Evolutionary conservation across 2,797 vertebrate genomes (phyloP).

Genomic region (Hapalemur alaotrensis): DNA sequence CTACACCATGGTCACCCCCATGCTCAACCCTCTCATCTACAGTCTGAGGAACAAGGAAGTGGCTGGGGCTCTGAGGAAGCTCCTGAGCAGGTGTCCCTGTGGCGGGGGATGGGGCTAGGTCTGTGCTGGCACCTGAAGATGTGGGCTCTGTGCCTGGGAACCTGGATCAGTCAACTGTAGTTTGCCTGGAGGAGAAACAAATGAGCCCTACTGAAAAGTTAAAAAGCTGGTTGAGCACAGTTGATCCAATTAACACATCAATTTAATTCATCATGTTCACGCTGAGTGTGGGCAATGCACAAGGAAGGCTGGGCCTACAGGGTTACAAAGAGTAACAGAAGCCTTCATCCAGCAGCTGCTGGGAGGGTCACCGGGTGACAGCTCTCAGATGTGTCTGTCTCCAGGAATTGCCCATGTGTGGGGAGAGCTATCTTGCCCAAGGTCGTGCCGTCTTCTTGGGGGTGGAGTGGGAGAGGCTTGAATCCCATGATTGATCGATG

Average conservation of each 20-base stretch:
- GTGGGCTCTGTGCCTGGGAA: not conserved
- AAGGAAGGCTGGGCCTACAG: not conserved
- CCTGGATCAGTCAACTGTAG: not conserved
- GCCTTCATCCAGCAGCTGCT: not conserved
- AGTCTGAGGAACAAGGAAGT: conserved; percentile 74
- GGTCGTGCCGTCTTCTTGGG: not conserved
- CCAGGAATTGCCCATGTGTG: not conserved
- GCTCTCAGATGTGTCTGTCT: not conserved
- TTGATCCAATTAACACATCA: not conserved
- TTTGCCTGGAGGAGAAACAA: not conserved
- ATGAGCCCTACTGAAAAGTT: not conserved
- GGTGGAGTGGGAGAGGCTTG: not conserved
- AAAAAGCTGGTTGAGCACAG: not conserved
- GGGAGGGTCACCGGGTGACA: not conserved
- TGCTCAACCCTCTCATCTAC: conserved; percentile 79
- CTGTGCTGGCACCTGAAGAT: no score
- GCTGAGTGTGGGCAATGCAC: not conserved
- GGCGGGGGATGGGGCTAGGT: not conserved
- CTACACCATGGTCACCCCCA: conserved; percentile 75
- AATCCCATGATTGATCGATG: not conserved
- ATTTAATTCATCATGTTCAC: not conserved
- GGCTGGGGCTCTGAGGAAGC: conserved; percentile 54
- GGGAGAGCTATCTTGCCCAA: not conserved
- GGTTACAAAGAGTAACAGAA: not conserved
- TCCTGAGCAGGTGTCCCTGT: conserved; percentile 40